Percentiles rank a stretch among this genome's conserved stretches.
These are phyloP conservation scores for Cataglyphis cursor DNA, from an alignment of 2,888 invertebrate species.

Conservation along the genomic window DNA sequence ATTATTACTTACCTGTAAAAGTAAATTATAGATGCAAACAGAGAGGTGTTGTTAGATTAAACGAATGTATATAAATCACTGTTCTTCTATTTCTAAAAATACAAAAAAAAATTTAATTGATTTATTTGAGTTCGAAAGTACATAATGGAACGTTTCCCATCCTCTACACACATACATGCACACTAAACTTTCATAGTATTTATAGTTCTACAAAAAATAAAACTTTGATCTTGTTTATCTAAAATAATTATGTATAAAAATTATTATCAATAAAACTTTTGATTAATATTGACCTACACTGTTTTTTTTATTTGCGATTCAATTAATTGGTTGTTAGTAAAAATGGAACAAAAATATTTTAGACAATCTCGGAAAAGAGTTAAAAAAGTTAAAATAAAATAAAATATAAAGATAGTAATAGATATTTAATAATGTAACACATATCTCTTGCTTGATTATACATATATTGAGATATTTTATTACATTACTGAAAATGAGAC, in stretches of 20 bases:
- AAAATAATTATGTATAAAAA: not conserved
- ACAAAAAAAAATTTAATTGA: not conserved
- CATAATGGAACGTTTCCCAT: not conserved
- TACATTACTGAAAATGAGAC: not conserved
- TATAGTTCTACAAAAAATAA: not conserved
- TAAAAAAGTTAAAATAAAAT: not conserved
- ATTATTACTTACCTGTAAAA: not conserved
- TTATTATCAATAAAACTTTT: not conserved
- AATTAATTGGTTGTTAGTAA: not conserved
- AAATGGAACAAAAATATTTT: not conserved
- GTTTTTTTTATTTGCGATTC: not conserved
- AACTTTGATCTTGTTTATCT: not conserved
- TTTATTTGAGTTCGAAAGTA: not conserved
- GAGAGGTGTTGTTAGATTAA: not conserved
- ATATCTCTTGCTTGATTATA: not conserved
- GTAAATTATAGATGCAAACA: not conserved
- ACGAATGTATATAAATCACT: not conserved
- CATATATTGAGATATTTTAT: constrained; percentile 12
- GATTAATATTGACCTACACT: not conserved
- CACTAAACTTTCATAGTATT: not conserved
- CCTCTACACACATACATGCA: too few relatives aligned
- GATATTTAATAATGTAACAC: constrained; percentile 15
- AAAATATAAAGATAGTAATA: not conserved
- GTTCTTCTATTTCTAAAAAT: not conserved
- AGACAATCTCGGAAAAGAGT: not conserved